A percentile compares a stretch with the other conserved stretches of the same genome.
Conservation (phyloP, 1,140 invertebrate species). For the Cyphomyrmex costatus region DNA sequence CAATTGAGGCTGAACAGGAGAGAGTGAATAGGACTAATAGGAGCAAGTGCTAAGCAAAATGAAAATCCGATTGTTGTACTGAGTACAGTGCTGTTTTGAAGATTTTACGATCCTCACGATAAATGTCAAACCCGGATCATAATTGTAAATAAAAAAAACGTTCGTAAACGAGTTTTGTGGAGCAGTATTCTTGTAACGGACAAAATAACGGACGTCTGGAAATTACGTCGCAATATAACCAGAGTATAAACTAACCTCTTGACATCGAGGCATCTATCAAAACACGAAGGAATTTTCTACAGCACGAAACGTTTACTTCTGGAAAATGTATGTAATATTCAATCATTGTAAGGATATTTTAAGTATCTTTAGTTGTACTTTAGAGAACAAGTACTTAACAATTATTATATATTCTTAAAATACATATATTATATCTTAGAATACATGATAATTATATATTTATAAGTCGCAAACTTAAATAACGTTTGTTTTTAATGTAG, state of each 20-base stretch:
- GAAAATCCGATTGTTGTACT: not conserved
- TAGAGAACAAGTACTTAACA: not conserved
- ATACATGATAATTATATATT: not conserved
- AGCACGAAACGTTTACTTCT: not conserved
- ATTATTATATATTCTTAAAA: not conserved
- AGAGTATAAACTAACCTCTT: conserved; percentile 7
- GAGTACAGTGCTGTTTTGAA: not conserved
- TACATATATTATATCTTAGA: not conserved
- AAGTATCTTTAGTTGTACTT: not conserved
- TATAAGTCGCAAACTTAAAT: not conserved
- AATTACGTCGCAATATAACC: conserved; percentile 8
- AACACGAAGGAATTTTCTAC: not conserved
- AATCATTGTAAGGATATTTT: not conserved
- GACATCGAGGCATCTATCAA: too few species aligned
- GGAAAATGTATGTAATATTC: not conserved
- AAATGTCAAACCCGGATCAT: not conserved
- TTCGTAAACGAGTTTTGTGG: not conserved
- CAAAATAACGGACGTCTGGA: not conserved
- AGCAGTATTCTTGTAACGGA: not conserved
- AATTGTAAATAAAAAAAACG: not conserved
- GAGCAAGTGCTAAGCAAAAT: too few species aligned
- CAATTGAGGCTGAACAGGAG: too few species aligned
- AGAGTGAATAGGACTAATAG: too few species aligned
- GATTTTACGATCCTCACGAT: not conserved
- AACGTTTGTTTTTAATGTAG: not conserved